These are phyloP conservation scores for Campopleginae sp. DNA, from an alignment of 2,888 invertebrate genomes.

Conservation along the genomic window DNA sequence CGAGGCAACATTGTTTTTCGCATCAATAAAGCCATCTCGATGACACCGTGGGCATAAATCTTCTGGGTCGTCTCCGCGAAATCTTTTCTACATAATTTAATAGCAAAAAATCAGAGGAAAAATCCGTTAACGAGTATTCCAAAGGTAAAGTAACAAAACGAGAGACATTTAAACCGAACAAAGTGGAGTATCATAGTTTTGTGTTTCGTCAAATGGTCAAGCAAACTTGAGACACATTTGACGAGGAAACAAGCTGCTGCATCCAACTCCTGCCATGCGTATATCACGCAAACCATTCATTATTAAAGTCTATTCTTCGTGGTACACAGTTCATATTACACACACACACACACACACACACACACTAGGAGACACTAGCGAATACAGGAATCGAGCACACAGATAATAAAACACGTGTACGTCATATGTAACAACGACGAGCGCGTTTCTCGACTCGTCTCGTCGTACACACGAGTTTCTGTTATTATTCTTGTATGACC, in stretches of 20 bases:
- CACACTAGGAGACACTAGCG: neutral
- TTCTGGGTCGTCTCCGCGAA: neutral
- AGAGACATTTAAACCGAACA: neutral
- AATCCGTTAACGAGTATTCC: neutral
- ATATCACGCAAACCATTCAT: constrained; percentile 28
- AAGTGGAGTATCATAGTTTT: neutral
- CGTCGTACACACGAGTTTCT: neutral
- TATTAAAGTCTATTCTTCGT: constrained; percentile 33
- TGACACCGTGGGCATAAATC: neutral
- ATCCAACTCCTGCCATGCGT: neutral
- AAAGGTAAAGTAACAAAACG: neutral
- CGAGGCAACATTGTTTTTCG: neutral
- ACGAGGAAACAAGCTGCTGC: neutral
- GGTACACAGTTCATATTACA: constrained; percentile 12
- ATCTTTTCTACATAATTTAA: no score
- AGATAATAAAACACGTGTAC: neutral
- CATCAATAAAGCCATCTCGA: neutral
- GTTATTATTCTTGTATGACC: constrained; percentile 6
- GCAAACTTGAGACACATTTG: constrained; percentile 11
- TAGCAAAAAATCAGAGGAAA: neutral
- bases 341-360: neutral
- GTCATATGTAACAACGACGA: neutral
- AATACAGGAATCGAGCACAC: neutral
- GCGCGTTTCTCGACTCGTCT: constrained; percentile 5
- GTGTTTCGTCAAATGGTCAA: neutral